Percentiles rank a stretch among this genome's conserved stretches.
Evolutionary conservation across 2,113 vertebrate species (phyloP).

Genomic region (Silurus glanis): DNA sequence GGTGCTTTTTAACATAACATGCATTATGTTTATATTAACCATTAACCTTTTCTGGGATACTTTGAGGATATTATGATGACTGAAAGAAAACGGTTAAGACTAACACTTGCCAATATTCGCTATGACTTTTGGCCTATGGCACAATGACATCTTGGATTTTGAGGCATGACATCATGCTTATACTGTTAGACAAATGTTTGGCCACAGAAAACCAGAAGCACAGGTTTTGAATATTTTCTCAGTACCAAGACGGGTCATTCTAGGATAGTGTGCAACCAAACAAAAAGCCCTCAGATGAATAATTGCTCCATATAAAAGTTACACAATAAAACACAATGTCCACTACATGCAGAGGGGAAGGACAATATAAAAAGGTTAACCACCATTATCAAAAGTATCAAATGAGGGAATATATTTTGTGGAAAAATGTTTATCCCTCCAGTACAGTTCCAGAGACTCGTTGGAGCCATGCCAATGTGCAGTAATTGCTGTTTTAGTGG

Average conservation of each 20-base stretch:
- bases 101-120: not conserved
- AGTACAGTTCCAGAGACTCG: not conserved
- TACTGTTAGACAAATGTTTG: not conserved
- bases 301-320: not conserved
- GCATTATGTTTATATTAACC: not conserved
- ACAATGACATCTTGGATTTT: not conserved
- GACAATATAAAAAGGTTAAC: not conserved
- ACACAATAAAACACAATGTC: not conserved
- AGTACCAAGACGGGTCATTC: not conserved
- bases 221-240: not conserved
- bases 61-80: not conserved
- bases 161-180: not conserved
- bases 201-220: not conserved
- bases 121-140: not conserved
- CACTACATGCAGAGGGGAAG: not conserved
- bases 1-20: not conserved
- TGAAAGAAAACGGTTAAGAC: not conserved
- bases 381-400: not conserved
- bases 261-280: not conserved
- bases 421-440: not conserved
- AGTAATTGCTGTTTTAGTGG: not conserved
- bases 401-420: not conserved
- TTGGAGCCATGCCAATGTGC: not conserved
- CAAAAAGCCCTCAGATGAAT: not conserved
- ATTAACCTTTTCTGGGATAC: not conserved